Evolutionary conservation across 1,140 invertebrate species (phyloP).

Genomic region (Hydropsyche tenuis): DNA sequence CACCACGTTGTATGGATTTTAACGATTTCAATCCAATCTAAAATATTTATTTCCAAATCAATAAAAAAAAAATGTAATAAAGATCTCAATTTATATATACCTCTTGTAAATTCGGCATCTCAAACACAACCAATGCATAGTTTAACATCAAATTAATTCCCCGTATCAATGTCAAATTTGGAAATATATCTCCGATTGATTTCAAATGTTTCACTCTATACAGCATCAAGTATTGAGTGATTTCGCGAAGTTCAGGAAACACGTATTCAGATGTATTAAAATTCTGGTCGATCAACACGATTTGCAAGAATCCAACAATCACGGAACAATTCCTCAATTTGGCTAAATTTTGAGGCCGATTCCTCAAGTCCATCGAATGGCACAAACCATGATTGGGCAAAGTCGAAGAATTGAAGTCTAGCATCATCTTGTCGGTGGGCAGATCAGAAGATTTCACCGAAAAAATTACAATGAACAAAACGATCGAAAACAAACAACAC

Average conservation of each 20-base stretch:
- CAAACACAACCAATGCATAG: conserved; percentile 77
- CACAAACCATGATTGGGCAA: conserved; percentile 57
- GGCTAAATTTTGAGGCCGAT: conserved; percentile 59
- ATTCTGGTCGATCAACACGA: conserved; percentile 67
- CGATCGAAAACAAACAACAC: background rate
- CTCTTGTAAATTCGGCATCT: conserved; percentile 63
- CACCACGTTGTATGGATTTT: conserved; percentile 71
- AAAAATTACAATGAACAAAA: background rate
- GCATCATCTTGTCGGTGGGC: no score
- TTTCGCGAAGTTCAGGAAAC: conserved; percentile 69
- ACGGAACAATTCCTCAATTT: conserved; percentile 65
- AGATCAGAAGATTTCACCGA: background rate
- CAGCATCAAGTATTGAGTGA: conserved; percentile 74
- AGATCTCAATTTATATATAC: conserved; percentile 51
- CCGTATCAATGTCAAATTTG: conserved; percentile 78
- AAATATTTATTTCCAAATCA: background rate
- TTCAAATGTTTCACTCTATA: conserved; percentile 68
- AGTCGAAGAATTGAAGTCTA: conserved; percentile 19
- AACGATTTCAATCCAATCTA: conserved; percentile 73
- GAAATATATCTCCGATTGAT: conserved; percentile 60
- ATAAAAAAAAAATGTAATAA: no score
- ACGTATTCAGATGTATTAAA: conserved; percentile 60
- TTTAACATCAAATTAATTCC: conserved; percentile 71
- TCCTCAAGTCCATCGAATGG: conserved; percentile 63
- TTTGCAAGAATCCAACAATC: conserved; percentile 74